A percentile compares a stretch with the other conserved stretches of the same genome.
These are phyloP conservation scores for Suillia variegata DNA, from an alignment of 2,888 invertebrate genomes.

Conservation along the genomic window DNA sequence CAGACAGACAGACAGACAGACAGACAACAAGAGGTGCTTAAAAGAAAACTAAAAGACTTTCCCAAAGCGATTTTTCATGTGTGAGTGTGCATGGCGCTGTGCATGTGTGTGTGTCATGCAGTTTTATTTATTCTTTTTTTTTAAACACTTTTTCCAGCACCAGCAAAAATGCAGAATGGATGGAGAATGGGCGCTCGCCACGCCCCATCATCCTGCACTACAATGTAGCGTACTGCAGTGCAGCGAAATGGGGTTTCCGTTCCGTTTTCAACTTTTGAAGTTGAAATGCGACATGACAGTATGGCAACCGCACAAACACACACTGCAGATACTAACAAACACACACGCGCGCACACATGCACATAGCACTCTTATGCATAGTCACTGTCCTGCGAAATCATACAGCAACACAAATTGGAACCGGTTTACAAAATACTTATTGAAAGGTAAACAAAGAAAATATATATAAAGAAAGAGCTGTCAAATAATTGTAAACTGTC, in stretches of 20 bases:
- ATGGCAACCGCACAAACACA: neutral
- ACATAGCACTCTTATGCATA: neutral
- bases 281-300: conserved; percentile 1
- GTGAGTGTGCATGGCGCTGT: neutral
- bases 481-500: too few relatives aligned
- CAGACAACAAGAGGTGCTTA: conserved; percentile 3
- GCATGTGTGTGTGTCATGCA: neutral
- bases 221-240: too few relatives aligned
- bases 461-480: too few relatives aligned
- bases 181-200: too few relatives aligned
- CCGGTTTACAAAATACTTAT: too few relatives aligned
- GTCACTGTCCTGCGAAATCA: too few relatives aligned
- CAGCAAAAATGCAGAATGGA: too few relatives aligned
- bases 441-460: too few relatives aligned
- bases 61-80: conserved; percentile 1
- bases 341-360: neutral
- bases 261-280: neutral
- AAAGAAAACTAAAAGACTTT: neutral
- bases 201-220: too few relatives aligned
- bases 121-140: neutral
- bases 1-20: too few relatives aligned
- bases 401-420: too few relatives aligned
- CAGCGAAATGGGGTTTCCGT: neutral
- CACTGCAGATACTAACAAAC: neutral
- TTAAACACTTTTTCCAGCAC: neutral